These are phyloP conservation scores for Ictalurus furcatus DNA, from an alignment of 2,113 vertebrate species.

Conservation along the genomic window DNA sequence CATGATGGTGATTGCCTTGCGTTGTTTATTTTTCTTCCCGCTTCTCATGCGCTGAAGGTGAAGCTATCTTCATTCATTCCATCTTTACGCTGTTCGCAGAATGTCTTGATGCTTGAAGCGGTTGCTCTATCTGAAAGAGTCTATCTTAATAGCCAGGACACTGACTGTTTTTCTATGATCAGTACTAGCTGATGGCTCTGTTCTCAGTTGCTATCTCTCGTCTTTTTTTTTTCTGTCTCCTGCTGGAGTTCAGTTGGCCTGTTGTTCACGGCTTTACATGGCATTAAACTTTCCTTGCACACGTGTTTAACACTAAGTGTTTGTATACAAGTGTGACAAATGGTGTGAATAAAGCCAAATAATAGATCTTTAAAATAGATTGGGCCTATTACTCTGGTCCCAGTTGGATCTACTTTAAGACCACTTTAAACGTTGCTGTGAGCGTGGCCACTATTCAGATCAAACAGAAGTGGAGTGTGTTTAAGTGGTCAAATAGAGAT, in stretches of 20 bases:
- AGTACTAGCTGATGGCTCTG: slow-evolving; percentile 4
- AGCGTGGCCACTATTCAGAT: slow-evolving; percentile 21
- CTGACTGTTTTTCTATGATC: slow-evolving; percentile 27
- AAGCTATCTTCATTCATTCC: slow-evolving; percentile 30
- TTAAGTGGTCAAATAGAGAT: slow-evolving; percentile 38
- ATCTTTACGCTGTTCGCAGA: slow-evolving; percentile 26
- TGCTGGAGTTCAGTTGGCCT: not conserved
- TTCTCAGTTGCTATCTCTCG: not conserved
- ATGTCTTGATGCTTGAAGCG: not conserved
- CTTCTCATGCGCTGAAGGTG: slow-evolving; percentile 15
- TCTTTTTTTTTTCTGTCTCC: not conserved
- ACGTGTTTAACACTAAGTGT: slow-evolving; percentile 7
- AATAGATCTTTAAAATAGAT: not conserved
- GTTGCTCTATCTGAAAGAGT: slow-evolving; percentile 22
- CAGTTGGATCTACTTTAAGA: slow-evolving; percentile 7
- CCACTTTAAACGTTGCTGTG: slow-evolving; percentile 10
- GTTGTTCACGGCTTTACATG: not conserved
- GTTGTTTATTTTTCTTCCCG: slow-evolving; percentile 49
- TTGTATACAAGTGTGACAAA: slow-evolving; percentile 16
- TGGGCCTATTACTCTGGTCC: slow-evolving; percentile 17
- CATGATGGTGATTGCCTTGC: not conserved
- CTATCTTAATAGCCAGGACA: slow-evolving; percentile 13
- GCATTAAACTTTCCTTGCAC: not conserved
- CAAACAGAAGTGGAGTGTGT: slow-evolving; percentile 32
- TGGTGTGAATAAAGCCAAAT: slow-evolving; percentile 16